Evolutionary conservation across 2,113 vertebrate genomes (phyloP).

Genomic region (Callipepla californica): DNA sequence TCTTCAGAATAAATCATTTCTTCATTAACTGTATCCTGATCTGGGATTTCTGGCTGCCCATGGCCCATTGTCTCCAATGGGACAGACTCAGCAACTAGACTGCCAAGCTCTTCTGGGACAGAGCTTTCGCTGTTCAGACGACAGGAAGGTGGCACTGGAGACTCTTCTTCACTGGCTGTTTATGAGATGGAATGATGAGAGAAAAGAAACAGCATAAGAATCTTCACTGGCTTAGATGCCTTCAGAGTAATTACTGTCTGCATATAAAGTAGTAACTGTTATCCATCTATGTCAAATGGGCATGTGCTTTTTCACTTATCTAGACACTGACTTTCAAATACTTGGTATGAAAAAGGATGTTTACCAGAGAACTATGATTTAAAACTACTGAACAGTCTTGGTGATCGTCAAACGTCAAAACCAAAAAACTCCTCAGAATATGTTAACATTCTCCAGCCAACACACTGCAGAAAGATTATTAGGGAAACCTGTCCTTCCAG

Average conservation of each 20-base stretch:
- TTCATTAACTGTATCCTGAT: constrained; percentile 66
- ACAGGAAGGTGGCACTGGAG: constrained; percentile 78
- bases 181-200: constrained; percentile 67
- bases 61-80: constrained; percentile 67
- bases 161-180: constrained; percentile 80
- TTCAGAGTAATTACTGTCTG: not conserved
- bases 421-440: not conserved
- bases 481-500: constrained; percentile 55
- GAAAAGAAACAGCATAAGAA: not conserved
- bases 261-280: not conserved
- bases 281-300: not conserved
- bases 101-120: constrained; percentile 79
- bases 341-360: not conserved
- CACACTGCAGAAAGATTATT: not conserved
- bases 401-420: not conserved
- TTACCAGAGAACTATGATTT: not conserved
- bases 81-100: constrained; percentile 63
- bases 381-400: not conserved
- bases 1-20: constrained; percentile 83
- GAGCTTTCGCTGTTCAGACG: constrained; percentile 82
- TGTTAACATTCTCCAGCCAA: constrained; percentile 29
- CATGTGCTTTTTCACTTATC: not conserved
- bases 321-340: not conserved
- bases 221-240: not conserved
- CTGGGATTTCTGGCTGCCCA: constrained; percentile 66